phyloP scores from a whole-genome alignment of 2,797 vertebrate species.

The Mormyrus proboscirostris region DNA sequence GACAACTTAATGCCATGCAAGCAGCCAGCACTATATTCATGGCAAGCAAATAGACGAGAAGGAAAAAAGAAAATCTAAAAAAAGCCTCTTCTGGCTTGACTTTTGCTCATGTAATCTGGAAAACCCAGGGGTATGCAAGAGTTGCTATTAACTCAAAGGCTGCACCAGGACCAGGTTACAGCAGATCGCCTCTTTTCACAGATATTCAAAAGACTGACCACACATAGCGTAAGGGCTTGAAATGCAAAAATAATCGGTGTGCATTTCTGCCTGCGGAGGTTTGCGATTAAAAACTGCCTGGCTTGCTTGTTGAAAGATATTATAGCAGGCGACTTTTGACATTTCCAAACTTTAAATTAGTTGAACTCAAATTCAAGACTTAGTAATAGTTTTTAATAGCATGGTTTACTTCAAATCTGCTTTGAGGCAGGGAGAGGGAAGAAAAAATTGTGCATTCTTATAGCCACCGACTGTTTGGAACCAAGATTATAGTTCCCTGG shows the following conservation, averaged over 20 bases:
- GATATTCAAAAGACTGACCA: neutral
- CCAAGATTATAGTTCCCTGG: neutral
- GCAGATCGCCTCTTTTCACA: neutral
- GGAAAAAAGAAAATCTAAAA: neutral
- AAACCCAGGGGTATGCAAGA: too few species aligned
- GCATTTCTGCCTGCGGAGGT: neutral
- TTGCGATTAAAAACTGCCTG: neutral
- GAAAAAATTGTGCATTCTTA: neutral
- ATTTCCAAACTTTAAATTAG: neutral
- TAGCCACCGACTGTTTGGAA: neutral
- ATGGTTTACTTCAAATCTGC: neutral
- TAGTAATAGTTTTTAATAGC: neutral
- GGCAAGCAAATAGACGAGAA: neutral
- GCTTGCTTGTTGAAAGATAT: neutral
- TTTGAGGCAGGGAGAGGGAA: neutral
- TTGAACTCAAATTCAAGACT: neutral
- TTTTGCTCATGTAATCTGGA: neutral
- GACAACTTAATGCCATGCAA: neutral
- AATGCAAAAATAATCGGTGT: neutral
- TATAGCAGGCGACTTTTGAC: neutral
- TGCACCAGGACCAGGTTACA: neutral
- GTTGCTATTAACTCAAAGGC: too few species aligned
- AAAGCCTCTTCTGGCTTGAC: neutral
- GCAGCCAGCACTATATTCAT: neutral
- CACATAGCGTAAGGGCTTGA: neutral